Evolutionary conservation across 2,113 vertebrate species (phyloP).

Genomic region (Phasianus colchicus): DNA sequence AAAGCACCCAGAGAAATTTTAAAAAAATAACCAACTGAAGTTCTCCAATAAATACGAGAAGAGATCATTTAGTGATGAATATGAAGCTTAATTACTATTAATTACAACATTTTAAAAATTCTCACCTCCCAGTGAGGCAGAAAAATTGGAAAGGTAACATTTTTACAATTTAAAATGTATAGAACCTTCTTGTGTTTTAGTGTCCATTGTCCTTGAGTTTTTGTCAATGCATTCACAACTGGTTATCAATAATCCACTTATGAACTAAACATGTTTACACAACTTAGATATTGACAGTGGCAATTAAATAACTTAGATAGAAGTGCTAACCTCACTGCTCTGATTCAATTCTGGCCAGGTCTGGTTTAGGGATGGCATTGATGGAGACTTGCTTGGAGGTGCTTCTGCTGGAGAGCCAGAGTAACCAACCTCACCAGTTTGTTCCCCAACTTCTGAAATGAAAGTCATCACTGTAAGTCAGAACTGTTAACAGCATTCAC

Average conservation of each 20-base stretch:
- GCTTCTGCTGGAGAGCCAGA: constrained; percentile 94
- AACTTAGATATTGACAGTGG: constrained; percentile 7
- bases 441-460: constrained; percentile 85
- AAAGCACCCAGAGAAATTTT: background rate
- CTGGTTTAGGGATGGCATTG: constrained; percentile 99
- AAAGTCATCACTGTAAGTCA: constrained; percentile 63
- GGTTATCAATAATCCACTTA: background rate
- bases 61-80: background rate
- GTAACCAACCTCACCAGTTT: constrained; percentile 89
- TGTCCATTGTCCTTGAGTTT: background rate
- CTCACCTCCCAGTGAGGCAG: background rate
- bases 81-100: background rate
- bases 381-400: constrained; percentile 96
- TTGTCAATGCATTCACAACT: background rate
- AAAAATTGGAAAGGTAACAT: background rate
- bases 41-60: background rate
- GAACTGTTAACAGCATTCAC: background rate
- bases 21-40: background rate
- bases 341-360: constrained; percentile 98
- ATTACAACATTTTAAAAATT: background rate
- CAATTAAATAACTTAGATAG: constrained; percentile 37
- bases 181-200: background rate
- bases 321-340: constrained; percentile 92
- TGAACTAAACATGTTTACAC: background rate
- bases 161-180: background rate